These are phyloP conservation scores for Steinernema scapterisci DNA, from an alignment of 2,888 invertebrate species.

Conservation along the genomic window DNA sequence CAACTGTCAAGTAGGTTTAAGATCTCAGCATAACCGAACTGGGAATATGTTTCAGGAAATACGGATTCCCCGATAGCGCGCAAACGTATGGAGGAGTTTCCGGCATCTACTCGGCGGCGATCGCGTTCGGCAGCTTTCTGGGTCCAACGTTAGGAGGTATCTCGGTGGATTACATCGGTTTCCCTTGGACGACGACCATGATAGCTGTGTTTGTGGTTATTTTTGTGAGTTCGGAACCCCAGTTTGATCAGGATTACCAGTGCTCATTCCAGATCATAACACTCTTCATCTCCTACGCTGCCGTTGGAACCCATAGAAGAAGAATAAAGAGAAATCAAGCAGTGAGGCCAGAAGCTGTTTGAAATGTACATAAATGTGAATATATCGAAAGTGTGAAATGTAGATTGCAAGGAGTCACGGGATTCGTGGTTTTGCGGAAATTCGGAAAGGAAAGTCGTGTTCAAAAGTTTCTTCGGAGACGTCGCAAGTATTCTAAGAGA, in stretches of 20 bases:
- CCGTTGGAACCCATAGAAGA: neutral
- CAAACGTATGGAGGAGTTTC: slow-evolving; percentile 85
- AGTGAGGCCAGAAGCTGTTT: slow-evolving; percentile 3
- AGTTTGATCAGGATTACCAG: neutral
- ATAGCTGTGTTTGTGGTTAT: slow-evolving; percentile 38
- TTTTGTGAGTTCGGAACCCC: neutral
- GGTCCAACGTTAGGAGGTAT: slow-evolving; percentile 42
- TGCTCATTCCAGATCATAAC: neutral
- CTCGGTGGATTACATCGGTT: slow-evolving; percentile 46
- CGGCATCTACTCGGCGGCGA: slow-evolving; percentile 84
- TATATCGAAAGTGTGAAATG: too few relatives aligned
- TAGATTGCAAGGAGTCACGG: too few relatives aligned
- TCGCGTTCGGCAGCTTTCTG: slow-evolving; percentile 76
- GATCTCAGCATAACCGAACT: too few relatives aligned
- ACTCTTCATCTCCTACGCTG: neutral
- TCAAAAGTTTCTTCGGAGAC: too few relatives aligned
- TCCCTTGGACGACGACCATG: slow-evolving; percentile 59
- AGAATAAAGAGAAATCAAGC: neutral
- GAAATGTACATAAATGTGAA: neutral
- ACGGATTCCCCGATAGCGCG: slow-evolving; percentile 77
- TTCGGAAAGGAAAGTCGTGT: too few relatives aligned
- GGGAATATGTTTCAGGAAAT: slow-evolving; percentile 54
- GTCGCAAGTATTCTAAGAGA: too few relatives aligned
- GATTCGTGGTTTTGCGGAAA: too few relatives aligned
- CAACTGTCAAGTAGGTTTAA: slow-evolving; percentile 77